Conservation (phyloP, 2,888 invertebrate species). For the Lacanobia wlatinum region DNA sequence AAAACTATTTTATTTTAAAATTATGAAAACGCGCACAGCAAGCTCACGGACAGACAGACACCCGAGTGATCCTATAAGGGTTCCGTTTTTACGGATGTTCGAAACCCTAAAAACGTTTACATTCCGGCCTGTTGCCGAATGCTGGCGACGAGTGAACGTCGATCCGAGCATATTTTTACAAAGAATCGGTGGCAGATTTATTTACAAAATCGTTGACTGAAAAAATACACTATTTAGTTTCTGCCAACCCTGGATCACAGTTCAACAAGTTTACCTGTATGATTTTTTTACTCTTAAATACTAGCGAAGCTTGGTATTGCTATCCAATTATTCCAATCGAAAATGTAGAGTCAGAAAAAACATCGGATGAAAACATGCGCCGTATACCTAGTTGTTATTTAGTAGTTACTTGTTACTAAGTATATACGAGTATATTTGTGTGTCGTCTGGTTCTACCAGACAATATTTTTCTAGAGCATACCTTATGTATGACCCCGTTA, state of each 20-base stretch:
- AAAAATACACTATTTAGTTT: background rate
- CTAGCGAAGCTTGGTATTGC: slow-evolving; percentile 12
- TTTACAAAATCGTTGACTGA: background rate
- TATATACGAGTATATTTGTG: background rate
- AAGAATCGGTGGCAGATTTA: slow-evolving; percentile 1
- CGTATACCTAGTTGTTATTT: background rate
- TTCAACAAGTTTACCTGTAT: slow-evolving; percentile 45
- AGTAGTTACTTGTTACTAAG: slow-evolving; percentile 10
- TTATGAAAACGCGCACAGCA: too few relatives aligned
- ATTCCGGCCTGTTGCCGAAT: background rate
- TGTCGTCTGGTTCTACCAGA: slow-evolving; percentile 18
- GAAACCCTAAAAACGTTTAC: too few relatives aligned
- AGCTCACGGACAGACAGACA: too few relatives aligned
- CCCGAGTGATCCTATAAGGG: too few relatives aligned
- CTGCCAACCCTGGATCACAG: slow-evolving; percentile 17
- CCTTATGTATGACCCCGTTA: slow-evolving; percentile 16
- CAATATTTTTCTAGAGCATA: slow-evolving; percentile 23
- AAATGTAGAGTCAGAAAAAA: slow-evolving; percentile 31
- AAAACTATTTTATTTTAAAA: too few relatives aligned
- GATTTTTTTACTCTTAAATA: slow-evolving; percentile 18
- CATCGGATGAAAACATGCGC: slow-evolving; percentile 10
- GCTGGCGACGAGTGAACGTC: background rate
- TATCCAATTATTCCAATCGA: slow-evolving; percentile 36
- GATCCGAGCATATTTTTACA: background rate
- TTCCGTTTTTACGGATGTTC: too few relatives aligned